Conservation (phyloP, 2,113 vertebrate genomes). For the Crotalus viridis region DNA sequence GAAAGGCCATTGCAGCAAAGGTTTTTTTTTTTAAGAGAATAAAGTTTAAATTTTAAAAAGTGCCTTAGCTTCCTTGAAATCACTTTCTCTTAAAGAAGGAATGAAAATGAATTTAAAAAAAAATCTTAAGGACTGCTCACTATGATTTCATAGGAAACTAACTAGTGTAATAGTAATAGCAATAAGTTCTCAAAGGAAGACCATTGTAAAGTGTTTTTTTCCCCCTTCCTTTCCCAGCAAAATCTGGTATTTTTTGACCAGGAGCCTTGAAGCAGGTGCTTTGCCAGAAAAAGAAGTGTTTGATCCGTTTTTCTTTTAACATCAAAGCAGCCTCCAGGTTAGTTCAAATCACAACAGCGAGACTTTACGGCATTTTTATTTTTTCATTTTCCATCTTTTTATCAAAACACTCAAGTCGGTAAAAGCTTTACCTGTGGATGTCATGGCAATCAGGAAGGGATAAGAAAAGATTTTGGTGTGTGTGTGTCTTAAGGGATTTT, state of each 20-base stretch:
- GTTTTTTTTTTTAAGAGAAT: background rate
- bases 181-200: background rate
- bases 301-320: background rate
- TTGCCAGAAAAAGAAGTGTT: background rate
- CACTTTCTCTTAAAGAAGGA: background rate
- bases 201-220: background rate
- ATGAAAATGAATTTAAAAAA: background rate
- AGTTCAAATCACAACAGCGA: background rate
- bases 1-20: too few species aligned
- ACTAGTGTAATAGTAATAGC: background rate
- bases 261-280: background rate
- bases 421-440: constrained; percentile 15
- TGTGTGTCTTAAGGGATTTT: background rate
- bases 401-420: constrained; percentile 26
- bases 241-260: background rate
- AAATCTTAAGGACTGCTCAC: background rate
- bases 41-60: too few species aligned
- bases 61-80: background rate
- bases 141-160: background rate
- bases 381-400: constrained; percentile 14
- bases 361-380: background rate
- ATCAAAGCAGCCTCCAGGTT: background rate
- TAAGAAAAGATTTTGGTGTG: background rate
- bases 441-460: background rate
- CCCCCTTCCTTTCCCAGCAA: background rate